These are phyloP conservation scores for Sinohyriopsis cumingii DNA, from an alignment of 2,888 invertebrate species.

Conservation along the genomic window DNA sequence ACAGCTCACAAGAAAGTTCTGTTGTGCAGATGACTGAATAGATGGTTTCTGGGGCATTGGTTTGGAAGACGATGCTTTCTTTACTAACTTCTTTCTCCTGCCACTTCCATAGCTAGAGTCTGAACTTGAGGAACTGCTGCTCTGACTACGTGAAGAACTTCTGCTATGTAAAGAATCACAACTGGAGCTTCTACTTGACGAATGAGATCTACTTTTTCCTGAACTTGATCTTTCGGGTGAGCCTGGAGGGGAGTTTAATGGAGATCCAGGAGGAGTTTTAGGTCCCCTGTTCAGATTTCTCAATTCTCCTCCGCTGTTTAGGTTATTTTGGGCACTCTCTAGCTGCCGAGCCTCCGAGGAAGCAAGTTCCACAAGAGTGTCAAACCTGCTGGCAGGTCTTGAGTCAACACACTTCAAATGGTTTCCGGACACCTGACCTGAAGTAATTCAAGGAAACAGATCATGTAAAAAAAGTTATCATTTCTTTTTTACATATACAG, in stretches of 20 bases:
- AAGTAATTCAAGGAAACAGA: too few relatives aligned
- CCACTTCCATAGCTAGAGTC: slow-evolving; percentile 30
- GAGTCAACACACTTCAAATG: too few relatives aligned
- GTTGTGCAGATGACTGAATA: too few relatives aligned
- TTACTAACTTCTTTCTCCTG: slow-evolving; percentile 17
- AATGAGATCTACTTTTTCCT: neutral
- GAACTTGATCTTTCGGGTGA: slow-evolving; percentile 17
- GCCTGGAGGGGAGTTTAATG: slow-evolving; percentile 40
- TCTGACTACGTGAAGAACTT: slow-evolving; percentile 36
- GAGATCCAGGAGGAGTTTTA: slow-evolving; percentile 28
- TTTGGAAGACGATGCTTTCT: too few relatives aligned
- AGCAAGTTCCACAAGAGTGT: slow-evolving; percentile 92
- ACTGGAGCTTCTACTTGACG: slow-evolving; percentile 16
- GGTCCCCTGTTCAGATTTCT: slow-evolving; percentile 14
- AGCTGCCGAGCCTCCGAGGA: slow-evolving; percentile 82
- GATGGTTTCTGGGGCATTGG: too few relatives aligned
- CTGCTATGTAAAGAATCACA: slow-evolving; percentile 28
- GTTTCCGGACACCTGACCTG: slow-evolving; percentile 6
- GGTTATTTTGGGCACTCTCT: slow-evolving; percentile 33
- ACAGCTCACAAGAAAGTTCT: too few relatives aligned
- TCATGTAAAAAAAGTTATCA: too few relatives aligned
- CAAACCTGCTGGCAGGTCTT: slow-evolving; percentile 89
- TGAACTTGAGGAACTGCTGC: slow-evolving; percentile 42
- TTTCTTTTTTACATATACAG: too few relatives aligned
- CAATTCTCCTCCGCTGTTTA: slow-evolving; percentile 10